phyloP scores from a whole-genome alignment of 2,113 vertebrate genomes.

The Indri indri region DNA sequence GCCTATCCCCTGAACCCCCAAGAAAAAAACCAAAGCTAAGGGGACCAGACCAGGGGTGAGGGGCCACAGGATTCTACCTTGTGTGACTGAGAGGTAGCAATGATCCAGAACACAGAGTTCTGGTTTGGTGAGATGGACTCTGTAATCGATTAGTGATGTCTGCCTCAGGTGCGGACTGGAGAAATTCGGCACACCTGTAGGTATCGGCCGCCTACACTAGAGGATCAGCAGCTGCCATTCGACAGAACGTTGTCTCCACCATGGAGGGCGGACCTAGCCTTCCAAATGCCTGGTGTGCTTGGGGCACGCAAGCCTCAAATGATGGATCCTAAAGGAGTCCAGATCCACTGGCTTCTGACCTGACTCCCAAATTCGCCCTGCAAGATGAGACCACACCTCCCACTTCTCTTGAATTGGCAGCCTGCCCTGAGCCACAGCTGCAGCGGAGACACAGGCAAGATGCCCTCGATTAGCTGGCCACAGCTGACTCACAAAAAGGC shows the following conservation, averaged over 20 bases:
- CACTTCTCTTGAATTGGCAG: background rate
- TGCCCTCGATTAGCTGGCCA: fast-evolving
- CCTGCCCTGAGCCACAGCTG: background rate
- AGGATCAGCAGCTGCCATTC: background rate
- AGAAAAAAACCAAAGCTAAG: background rate
- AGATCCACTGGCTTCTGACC: background rate
- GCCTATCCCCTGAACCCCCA: background rate
- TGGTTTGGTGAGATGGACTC: background rate
- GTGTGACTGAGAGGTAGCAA: background rate
- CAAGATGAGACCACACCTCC: background rate
- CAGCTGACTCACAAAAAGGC: background rate
- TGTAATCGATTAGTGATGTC: background rate
- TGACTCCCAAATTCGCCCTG: background rate
- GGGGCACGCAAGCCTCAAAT: background rate
- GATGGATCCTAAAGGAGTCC: background rate
- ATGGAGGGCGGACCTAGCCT: background rate
- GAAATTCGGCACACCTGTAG: background rate
- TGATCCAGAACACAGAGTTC: background rate
- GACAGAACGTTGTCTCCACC: background rate
- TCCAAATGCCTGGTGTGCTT: background rate
- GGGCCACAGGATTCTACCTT: background rate
- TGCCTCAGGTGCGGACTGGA: background rate
- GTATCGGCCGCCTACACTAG: background rate
- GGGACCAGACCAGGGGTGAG: background rate
- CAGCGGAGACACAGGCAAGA: background rate